Percentiles rank a stretch among this genome's conserved stretches.
These are phyloP conservation scores for Campylorhamphus procurvoides DNA, from an alignment of 2,113 vertebrate species.

Conservation along the genomic window DNA sequence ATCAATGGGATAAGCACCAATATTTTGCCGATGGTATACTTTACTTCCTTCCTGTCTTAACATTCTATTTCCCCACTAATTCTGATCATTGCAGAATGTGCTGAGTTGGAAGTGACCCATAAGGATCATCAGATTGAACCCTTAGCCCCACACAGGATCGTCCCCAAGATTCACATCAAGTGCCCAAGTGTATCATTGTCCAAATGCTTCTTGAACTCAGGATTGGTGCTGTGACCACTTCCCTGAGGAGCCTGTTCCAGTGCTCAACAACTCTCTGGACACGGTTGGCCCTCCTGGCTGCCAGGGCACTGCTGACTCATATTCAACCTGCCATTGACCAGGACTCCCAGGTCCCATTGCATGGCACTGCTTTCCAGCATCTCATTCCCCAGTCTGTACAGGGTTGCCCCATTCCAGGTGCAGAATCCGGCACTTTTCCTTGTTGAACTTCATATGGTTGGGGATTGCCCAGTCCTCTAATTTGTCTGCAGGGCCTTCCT, in stretches of 20 bases:
- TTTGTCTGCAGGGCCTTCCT: not conserved
- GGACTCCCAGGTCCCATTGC: not conserved
- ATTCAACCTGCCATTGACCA: not conserved
- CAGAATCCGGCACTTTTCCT: not conserved
- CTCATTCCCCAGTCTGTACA: not conserved
- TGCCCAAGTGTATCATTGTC: not conserved
- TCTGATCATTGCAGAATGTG: not conserved
- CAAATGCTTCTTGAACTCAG: not conserved
- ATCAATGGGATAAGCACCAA: not conserved
- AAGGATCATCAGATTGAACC: not conserved
- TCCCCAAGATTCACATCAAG: not conserved
- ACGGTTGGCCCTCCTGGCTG: not conserved
- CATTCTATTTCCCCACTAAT: not conserved
- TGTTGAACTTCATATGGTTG: not conserved
- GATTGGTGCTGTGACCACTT: not conserved
- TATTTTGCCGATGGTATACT: not conserved
- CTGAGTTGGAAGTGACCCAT: not conserved
- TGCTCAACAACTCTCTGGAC: not conserved
- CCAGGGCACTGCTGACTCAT: not conserved
- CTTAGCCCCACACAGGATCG: not conserved
- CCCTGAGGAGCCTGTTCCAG: not conserved
- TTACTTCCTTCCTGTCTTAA: not conserved
- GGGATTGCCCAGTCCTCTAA: not conserved
- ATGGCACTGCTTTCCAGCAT: not conserved
- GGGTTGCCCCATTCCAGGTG: not conserved